These are phyloP conservation scores for Trochalopteron elliotii DNA, from an alignment of 2,113 vertebrate genomes.

Conservation along the genomic window DNA sequence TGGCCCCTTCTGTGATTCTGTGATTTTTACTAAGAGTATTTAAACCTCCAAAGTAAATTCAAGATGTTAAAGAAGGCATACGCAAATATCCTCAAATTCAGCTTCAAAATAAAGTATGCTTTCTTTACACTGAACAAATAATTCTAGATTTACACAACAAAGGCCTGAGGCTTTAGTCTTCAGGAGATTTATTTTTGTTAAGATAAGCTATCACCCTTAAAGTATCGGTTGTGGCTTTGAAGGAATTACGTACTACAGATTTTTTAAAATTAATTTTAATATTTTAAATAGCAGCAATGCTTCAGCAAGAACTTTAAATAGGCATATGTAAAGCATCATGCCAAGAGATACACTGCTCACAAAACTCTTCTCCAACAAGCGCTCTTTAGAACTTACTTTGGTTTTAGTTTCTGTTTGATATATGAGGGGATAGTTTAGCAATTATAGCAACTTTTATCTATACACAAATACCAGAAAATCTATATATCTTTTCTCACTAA, in stretches of 20 bases:
- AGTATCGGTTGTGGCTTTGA: not conserved
- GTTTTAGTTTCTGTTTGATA: not conserved
- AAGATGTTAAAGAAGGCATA: not conserved
- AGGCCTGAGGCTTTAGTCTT: not conserved
- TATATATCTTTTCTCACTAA: not conserved
- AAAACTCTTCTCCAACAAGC: not conserved
- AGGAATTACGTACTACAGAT: not conserved
- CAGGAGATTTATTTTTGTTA: not conserved
- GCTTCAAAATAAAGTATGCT: not conserved
- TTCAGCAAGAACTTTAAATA: not conserved
- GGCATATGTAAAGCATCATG: not conserved
- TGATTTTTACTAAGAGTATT: not conserved
- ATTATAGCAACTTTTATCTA: not conserved
- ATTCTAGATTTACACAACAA: not conserved
- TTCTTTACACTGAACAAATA: not conserved
- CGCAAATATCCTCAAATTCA: not conserved
- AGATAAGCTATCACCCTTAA: not conserved
- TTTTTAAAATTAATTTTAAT: not conserved
- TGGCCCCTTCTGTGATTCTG: not conserved
- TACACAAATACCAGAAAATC: not conserved
- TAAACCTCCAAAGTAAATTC: not conserved
- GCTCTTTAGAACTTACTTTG: not conserved
- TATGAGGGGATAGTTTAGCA: not conserved
- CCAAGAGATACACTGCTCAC: not conserved
- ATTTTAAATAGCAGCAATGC: not conserved